These are phyloP conservation scores for Leptopterna dolabrata DNA, from an alignment of 2,888 invertebrate species.

Conservation along the genomic window DNA sequence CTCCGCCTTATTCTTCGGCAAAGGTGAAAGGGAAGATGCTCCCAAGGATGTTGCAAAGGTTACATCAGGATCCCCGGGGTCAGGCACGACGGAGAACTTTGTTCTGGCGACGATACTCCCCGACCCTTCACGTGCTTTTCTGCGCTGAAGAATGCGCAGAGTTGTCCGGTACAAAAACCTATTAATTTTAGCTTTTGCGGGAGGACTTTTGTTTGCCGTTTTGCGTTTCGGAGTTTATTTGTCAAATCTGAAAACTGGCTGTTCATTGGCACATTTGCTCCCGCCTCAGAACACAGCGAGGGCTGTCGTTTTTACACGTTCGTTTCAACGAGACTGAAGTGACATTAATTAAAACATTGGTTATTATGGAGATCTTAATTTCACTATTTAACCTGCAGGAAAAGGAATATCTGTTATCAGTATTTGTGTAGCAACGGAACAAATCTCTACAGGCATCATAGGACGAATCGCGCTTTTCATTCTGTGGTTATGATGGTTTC, in stretches of 20 bases:
- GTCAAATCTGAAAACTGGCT: not conserved
- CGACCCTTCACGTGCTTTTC: not conserved
- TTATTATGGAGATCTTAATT: too few relatives aligned
- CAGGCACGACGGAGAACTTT: conserved; percentile 21
- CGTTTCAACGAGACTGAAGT: not conserved
- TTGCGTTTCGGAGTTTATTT: not conserved
- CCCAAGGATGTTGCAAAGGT: conserved; percentile 49
- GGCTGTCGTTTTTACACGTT: not conserved
- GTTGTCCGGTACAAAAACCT: not conserved
- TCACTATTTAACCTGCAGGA: too few relatives aligned
- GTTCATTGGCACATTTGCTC: not conserved
- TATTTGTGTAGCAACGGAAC: too few relatives aligned
- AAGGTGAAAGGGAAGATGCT: conserved; percentile 48
- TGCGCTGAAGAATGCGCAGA: not conserved
- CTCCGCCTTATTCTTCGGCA: not conserved
- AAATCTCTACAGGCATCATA: too few relatives aligned
- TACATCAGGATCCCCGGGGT: conserved; percentile 31
- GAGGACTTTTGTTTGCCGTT: not conserved
- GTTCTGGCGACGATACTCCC: not conserved
- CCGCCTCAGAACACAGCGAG: too few relatives aligned
- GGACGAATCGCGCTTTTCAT: too few relatives aligned
- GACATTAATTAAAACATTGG: too few relatives aligned
- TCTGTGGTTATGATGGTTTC: too few relatives aligned
- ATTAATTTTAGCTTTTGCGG: not conserved
- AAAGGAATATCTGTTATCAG: too few relatives aligned